A percentile compares a stretch with the other conserved stretches of the same genome.
phyloP scores from a whole-genome alignment of 2,113 vertebrate genomes.

The Chlamydotis undulata region DNA sequence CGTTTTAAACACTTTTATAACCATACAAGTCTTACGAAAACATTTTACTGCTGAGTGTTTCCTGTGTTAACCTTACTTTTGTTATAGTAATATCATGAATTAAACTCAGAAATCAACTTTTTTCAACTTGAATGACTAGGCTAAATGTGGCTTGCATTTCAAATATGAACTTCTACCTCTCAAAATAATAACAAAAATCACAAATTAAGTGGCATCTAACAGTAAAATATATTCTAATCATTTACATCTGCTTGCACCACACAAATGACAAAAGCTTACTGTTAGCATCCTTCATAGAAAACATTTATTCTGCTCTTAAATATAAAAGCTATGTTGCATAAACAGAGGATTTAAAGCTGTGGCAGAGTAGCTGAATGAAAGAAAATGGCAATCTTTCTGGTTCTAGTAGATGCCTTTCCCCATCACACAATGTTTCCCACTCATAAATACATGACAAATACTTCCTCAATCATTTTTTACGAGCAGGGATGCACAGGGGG shows the following conservation, averaged over 20 bases:
- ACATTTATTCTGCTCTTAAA: constrained; percentile 73
- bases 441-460: constrained; percentile 99
- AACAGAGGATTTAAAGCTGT: constrained; percentile 79
- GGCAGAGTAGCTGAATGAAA: constrained; percentile 74
- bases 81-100: constrained; percentile 18
- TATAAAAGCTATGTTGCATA: constrained; percentile 75
- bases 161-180: constrained; percentile 8
- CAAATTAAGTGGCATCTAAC: constrained; percentile 64
- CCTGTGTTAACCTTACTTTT: constrained; percentile 37
- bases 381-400: constrained; percentile 83
- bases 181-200: constrained; percentile 53
- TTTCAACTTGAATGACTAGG: constrained; percentile 20
- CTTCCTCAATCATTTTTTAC: constrained; percentile 99
- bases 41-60: constrained; percentile 29
- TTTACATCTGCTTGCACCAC: constrained; percentile 67
- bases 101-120: constrained; percentile 57
- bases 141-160: constrained; percentile 58
- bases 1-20: constrained; percentile 27
- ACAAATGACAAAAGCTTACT: constrained; percentile 64
- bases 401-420: constrained; percentile 91
- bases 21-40: constrained; percentile 38
- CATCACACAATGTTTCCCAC: constrained; percentile 93
- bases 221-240: constrained; percentile 73
- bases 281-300: constrained; percentile 72
- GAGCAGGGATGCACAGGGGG: constrained; percentile 97